These are phyloP conservation scores for Rosalia funebris DNA, from an alignment of 2,888 invertebrate genomes.

Conservation along the genomic window DNA sequence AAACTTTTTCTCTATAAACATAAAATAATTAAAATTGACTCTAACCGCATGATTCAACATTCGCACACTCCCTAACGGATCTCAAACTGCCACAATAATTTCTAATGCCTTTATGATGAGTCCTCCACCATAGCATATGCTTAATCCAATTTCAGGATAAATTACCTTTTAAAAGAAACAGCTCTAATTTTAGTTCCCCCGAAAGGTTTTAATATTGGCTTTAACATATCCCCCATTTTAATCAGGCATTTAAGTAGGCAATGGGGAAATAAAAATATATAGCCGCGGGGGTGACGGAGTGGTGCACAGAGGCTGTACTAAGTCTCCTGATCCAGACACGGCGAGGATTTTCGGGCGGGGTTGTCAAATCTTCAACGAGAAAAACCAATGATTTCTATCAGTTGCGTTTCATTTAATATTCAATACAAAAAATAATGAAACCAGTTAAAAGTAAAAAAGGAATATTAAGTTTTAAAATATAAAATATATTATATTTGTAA, in stretches of 20 bases:
- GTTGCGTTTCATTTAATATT: too few species aligned
- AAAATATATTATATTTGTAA: too few species aligned
- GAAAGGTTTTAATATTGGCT: slow-evolving; percentile 59
- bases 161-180: slow-evolving; percentile 44
- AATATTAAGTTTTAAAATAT: too few species aligned
- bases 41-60: too few species aligned
- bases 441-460: too few species aligned
- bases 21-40: too few species aligned
- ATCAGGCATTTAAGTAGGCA: slow-evolving; percentile 65
- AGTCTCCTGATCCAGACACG: slow-evolving; percentile 24
- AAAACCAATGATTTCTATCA: too few species aligned
- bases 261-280: slow-evolving; percentile 65
- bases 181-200: slow-evolving; percentile 30
- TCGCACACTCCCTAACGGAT: too few species aligned
- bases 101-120: background rate
- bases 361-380: slow-evolving; percentile 13
- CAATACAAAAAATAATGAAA: too few species aligned
- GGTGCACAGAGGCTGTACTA: slow-evolving; percentile 21
- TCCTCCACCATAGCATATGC: slow-evolving; percentile 40
- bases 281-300: slow-evolving; percentile 51
- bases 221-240: slow-evolving; percentile 63
- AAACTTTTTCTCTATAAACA: too few species aligned
- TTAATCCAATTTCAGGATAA: slow-evolving; percentile 45
- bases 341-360: slow-evolving; percentile 26
- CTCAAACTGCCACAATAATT: too few species aligned